Conservation (phyloP, 2,113 vertebrate genomes). For the Chunga burmeisteri region DNA sequence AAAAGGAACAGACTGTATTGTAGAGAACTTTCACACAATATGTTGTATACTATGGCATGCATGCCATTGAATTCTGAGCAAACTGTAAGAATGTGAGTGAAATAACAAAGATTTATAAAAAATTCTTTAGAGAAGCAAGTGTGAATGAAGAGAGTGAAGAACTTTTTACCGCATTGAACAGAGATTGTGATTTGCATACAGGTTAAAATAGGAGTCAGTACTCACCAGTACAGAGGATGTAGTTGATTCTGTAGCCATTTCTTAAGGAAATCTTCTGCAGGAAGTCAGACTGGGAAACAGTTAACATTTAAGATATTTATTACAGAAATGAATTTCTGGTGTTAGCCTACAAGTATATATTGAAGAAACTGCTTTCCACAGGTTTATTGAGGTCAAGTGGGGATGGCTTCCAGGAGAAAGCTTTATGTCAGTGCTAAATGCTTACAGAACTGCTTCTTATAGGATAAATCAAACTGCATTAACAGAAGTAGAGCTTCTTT, state of each 20-base stretch:
- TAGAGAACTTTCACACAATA: conserved; percentile 8
- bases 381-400: not conserved
- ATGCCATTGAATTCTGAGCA: not conserved
- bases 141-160: not conserved
- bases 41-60: not conserved
- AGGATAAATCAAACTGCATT: not conserved
- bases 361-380: not conserved
- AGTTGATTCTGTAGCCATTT: not conserved
- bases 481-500: not conserved
- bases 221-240: not conserved
- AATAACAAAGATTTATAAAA: not conserved
- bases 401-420: not conserved
- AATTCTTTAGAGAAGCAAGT: not conserved
- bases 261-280: not conserved
- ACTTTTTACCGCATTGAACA: not conserved
- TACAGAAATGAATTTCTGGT: not conserved
- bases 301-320: not conserved
- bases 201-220: not conserved
- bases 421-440: not conserved
- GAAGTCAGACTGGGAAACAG: not conserved
- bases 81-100: not conserved
- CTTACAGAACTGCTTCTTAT: not conserved
- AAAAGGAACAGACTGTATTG: not conserved
- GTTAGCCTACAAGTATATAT: not conserved
- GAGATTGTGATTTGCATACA: not conserved